Conservation (phyloP, 1,140 invertebrate genomes). For the Diachasma alloeum region DNA sequence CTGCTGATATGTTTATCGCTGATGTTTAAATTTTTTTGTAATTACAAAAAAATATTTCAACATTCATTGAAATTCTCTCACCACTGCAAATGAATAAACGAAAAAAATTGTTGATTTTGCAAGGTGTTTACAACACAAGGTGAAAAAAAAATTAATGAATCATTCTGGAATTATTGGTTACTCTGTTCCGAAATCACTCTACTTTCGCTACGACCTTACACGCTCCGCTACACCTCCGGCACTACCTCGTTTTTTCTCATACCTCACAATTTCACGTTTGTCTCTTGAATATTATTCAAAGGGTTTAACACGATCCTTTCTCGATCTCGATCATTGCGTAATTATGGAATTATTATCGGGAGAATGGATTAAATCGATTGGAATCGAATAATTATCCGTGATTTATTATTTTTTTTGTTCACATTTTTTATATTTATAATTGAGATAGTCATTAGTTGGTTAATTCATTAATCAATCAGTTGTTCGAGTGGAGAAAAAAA, state of each 20-base stretch:
- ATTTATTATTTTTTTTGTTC: too few species aligned
- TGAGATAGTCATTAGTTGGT: too few species aligned
- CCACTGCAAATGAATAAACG: too few species aligned
- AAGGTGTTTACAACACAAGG: background rate
- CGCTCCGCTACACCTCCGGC: conserved; percentile 16
- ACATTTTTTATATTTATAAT: too few species aligned
- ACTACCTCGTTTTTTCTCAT: background rate
- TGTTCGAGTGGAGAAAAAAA: too few species aligned
- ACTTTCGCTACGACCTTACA: conserved; percentile 32
- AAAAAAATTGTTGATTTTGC: background rate
- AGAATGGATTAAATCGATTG: background rate
- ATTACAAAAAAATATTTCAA: too few species aligned
- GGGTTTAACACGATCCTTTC: background rate
- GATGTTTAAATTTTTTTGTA: too few species aligned
- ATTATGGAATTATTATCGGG: background rate
- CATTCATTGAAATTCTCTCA: too few species aligned
- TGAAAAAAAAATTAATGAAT: background rate
- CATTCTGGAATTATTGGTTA: conserved; percentile 15
- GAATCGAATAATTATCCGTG: too few species aligned
- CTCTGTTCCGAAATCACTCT: conserved; percentile 19
- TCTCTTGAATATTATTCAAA: background rate
- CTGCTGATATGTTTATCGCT: too few species aligned
- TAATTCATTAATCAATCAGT: too few species aligned
- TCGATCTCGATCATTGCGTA: background rate
- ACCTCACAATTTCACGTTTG: conserved; percentile 17